Evolutionary conservation across 2,797 vertebrate species (phyloP).

Genomic region (Tadarida brasiliensis): DNA sequence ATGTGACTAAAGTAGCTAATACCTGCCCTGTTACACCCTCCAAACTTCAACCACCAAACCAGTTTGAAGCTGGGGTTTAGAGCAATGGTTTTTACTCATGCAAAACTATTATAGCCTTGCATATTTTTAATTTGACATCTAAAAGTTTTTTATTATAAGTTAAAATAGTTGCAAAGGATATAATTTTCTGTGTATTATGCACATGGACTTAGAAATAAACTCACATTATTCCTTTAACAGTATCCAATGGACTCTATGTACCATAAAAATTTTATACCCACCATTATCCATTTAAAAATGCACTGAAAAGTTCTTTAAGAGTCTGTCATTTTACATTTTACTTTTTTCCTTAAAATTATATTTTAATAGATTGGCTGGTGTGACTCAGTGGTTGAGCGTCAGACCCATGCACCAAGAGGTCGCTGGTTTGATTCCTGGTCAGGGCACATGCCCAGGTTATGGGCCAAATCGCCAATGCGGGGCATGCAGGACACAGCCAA

Average conservation of each 20-base stretch:
- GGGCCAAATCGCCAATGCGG: no score
- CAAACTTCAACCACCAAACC: neutral
- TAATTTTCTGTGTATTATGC: neutral
- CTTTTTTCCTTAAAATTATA: neutral
- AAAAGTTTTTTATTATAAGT: neutral
- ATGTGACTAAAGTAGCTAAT: neutral
- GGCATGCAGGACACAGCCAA: no score
- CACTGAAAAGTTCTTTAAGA: neutral
- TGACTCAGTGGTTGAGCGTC: no score
- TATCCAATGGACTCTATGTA: neutral
- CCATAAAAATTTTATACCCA: neutral
- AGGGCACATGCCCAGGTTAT: no score
- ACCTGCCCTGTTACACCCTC: neutral
- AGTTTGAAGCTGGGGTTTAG: neutral
- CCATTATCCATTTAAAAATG: neutral
- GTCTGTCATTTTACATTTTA: neutral
- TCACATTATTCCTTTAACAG: neutral
- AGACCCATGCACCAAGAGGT: no score
- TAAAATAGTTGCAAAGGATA: neutral
- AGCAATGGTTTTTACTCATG: neutral
- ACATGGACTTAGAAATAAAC: neutral
- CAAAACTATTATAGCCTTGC: neutral
- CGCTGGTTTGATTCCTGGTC: no score
- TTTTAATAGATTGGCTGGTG: neutral
- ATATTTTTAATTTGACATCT: neutral